phyloP scores from a whole-genome alignment of 30 jellyfish, hydroid and myxozoan genomes.

The Hydra vulgaris region DNA sequence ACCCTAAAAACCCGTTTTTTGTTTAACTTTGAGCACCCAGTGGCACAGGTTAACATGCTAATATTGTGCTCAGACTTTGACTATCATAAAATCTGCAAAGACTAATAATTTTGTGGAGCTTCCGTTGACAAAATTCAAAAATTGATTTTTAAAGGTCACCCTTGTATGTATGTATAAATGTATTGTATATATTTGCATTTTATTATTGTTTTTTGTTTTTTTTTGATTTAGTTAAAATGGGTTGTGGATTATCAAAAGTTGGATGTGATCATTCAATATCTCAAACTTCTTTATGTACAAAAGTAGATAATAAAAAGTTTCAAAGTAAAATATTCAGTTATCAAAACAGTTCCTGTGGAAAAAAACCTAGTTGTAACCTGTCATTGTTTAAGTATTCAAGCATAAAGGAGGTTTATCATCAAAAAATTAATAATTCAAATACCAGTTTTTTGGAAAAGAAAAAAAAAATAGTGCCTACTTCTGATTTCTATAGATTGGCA shows the following conservation, averaged over 20 bases:
- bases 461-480: neutral
- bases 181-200: neutral
- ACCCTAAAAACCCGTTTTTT: too few species aligned
- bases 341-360: neutral
- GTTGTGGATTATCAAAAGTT: slow-evolving; percentile 28
- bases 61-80: too few species aligned
- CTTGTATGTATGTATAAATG: too few species aligned
- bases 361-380: neutral
- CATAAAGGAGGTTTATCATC: too few species aligned
- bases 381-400: too few species aligned
- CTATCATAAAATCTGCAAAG: too few species aligned
- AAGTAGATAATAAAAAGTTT: neutral
- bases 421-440: neutral
- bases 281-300: neutral
- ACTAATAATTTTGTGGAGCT: too few species aligned
- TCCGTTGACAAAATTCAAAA: too few species aligned
- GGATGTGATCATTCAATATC: neutral
- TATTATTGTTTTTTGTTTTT: too few species aligned
- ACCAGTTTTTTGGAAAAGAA: neutral
- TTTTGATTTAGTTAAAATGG: neutral
- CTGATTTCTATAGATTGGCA: slow-evolving; percentile 6
- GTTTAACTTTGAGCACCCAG: too few species aligned
- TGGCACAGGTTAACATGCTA: too few species aligned
- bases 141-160: too few species aligned
- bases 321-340: neutral